Base-by-base conservation (phyloP, 2,113 vertebrate genomes). In the Psephotus haematonotus region DNA sequence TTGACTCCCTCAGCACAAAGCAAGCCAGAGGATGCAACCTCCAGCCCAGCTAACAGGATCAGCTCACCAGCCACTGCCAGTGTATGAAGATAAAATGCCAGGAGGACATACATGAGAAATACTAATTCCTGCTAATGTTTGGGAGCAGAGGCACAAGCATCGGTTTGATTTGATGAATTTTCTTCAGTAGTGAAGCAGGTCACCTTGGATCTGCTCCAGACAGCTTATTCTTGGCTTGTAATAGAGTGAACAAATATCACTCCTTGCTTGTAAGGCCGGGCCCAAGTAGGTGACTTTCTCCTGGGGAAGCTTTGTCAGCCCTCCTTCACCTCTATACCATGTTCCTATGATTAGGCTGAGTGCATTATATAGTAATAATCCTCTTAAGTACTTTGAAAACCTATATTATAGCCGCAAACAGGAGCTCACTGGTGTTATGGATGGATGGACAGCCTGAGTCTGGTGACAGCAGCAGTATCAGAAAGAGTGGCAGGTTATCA, bases 141-240 rank as follows among this genome's bases (percentile, higher is more conserved):
- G 12, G 68, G 59, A 90, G 87, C 27, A 74, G 63, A 90, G 37
- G 46, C 82, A 86, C 0, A 0, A 86, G 52, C 65, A 82, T n/a
- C 7, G 25, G 11, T 43, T 90, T 76, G 67, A 76, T 69, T 64
- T 65, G 84, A 77, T 85, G 46, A n/a, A 39, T 95, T 94, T 93
- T 88, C 52, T 87, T 68, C 23, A 49, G 47, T 1, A 62, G 47
- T 6, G 8, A 81, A 91, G 35, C 35, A 86, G 65, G 31, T 88
- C 49, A 39, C 64, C 65, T 86, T 96, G 90, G 92, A 84, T 90
- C 27, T 43, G 41, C 57, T 94, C 81, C 95, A 95, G 55, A 59
- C 24, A 81, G 52, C 65, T 92, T 91, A 46, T 84, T 92, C 77
- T 89, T 88, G n/a, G 22, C 91, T 84, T 89, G 77, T 92, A 86